A percentile compares a stretch with the other conserved stretches of the same genome.
phyloP scores from a whole-genome alignment of 1,140 invertebrate species.

The Phymorhynchus buccinoides region DNA sequence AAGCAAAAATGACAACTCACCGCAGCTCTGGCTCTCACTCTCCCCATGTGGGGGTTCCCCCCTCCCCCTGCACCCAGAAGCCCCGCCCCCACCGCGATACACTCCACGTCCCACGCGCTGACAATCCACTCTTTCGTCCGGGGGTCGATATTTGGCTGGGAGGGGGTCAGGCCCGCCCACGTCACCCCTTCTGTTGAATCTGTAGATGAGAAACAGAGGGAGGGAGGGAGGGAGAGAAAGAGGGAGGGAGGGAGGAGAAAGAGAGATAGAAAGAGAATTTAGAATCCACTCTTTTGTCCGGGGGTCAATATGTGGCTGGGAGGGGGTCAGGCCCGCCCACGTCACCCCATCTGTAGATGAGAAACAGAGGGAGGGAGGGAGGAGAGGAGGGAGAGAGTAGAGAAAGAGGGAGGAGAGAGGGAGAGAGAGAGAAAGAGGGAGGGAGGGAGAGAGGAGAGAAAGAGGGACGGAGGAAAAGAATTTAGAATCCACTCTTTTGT shows the following conservation, averaged over 20 bases:
- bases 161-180: conserved; percentile 31
- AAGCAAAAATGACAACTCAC: not conserved
- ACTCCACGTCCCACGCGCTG: conserved; percentile 64
- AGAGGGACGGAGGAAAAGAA: no score
- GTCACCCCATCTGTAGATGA: conserved; percentile 48
- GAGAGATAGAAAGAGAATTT: no score
- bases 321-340: conserved; percentile 31
- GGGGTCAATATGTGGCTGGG: conserved; percentile 35
- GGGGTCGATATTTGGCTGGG: conserved; percentile 34
- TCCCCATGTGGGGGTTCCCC: conserved; percentile 61
- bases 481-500: conserved; percentile 66
- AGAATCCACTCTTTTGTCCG: conserved; percentile 58
- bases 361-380: no score
- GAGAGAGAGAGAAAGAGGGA: no score
- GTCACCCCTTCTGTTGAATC: conserved; percentile 46
- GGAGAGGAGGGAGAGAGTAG: no score
- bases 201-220: no score
- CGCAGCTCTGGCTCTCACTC: conserved; percentile 50
- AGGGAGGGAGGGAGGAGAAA: no score
- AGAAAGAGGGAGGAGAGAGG: no score
- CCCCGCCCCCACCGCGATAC: conserved; percentile 64
- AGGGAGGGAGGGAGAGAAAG: no score
- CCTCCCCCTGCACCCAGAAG: conserved; percentile 69
- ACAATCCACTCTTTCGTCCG: conserved; percentile 64
- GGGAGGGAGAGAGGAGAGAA: no score